Evolutionary conservation across 1,140 invertebrate genomes (phyloP).

Genomic region (Aethina tumida): DNA sequence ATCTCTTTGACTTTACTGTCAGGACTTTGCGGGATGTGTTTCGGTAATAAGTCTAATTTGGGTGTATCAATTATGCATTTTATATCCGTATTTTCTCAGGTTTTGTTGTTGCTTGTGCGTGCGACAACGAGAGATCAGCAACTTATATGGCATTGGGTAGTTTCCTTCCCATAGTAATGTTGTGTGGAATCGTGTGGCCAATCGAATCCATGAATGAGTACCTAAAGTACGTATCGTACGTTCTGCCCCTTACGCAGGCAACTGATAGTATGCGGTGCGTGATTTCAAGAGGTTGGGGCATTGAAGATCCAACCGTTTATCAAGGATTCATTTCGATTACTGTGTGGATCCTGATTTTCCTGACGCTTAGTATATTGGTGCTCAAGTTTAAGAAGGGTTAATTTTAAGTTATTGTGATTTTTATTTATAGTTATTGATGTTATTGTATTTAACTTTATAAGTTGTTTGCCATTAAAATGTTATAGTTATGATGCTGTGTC

Average conservation of each 20-base stretch:
- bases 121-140: conserved; percentile 82
- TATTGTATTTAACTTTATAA: too few relatives aligned
- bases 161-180: conserved; percentile 84
- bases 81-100: conserved; percentile 42
- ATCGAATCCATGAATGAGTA: conserved; percentile 73
- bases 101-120: conserved; percentile 78
- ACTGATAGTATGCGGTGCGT: conserved; percentile 85
- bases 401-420: too few relatives aligned
- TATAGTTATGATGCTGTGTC: too few relatives aligned
- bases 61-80: too few relatives aligned
- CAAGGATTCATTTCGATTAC: conserved; percentile 75
- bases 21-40: conserved; percentile 88
- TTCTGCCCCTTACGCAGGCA: conserved; percentile 83
- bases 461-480: too few relatives aligned
- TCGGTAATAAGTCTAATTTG: too few relatives aligned
- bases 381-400: conserved; percentile 73
- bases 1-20: conserved; percentile 67
- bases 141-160: conserved; percentile 88
- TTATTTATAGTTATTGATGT: too few relatives aligned
- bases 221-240: conserved; percentile 65
- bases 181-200: conserved; percentile 83
- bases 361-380: conserved; percentile 66
- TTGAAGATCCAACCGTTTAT: conserved; percentile 68
- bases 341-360: conserved; percentile 75
- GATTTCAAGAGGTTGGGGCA: conserved; percentile 77